Conservation (phyloP, 2,797 vertebrate species). For the Alcedo atthis region DNA sequence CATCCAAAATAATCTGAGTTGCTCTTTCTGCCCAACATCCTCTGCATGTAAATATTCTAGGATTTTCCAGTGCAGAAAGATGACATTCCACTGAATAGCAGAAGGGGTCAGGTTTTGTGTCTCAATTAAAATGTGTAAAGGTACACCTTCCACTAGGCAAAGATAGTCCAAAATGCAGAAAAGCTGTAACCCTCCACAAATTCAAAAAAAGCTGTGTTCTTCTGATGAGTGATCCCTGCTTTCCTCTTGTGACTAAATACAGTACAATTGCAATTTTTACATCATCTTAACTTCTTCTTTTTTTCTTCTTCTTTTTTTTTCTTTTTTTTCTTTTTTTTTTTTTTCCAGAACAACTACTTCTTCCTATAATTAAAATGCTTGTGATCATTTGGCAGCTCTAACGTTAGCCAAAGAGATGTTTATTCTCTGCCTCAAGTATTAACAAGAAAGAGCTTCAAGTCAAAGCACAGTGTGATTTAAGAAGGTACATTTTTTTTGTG, state of each 20-base stretch:
- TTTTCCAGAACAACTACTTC: background rate
- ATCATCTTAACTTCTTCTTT: background rate
- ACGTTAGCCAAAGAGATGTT: background rate
- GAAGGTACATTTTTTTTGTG: background rate
- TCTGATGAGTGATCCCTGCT: background rate
- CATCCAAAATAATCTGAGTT: background rate
- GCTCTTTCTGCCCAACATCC: fast-evolving
- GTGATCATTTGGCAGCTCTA: conserved; percentile 2
- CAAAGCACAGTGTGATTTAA: conserved; percentile 7
- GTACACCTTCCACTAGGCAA: background rate
- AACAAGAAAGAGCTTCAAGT: background rate
- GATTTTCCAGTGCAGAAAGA: background rate
- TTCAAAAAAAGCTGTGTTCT: background rate
- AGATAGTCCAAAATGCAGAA: background rate
- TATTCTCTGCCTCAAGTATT: background rate
- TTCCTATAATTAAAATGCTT: conserved; percentile 30
- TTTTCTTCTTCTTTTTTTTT: too few species aligned
- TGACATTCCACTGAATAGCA: background rate
- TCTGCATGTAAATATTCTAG: background rate
- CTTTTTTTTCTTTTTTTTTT: too few species aligned
- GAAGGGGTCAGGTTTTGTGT: background rate
- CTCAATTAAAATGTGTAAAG: background rate
- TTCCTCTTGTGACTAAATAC: background rate
- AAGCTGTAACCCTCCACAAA: background rate
- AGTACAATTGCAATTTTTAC: background rate